Conservation (phyloP, 2,113 vertebrate genomes). For the Felis chaus region DNA sequence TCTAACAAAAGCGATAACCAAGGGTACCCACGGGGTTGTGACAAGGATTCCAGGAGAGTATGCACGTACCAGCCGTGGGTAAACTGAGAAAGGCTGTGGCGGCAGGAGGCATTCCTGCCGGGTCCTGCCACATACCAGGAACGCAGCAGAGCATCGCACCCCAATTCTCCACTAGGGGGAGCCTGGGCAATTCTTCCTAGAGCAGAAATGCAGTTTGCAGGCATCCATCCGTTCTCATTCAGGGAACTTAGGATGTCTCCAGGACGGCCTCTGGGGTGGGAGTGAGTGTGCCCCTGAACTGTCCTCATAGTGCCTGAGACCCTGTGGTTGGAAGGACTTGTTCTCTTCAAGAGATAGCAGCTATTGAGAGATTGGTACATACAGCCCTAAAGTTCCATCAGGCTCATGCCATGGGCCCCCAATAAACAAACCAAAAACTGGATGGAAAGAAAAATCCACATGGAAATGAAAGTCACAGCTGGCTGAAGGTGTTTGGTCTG, state of each 20-base stretch:
- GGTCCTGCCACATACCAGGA: not conserved
- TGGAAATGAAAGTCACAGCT: not conserved
- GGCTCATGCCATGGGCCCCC: not conserved
- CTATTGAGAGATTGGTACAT: not conserved
- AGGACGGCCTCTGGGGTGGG: not conserved
- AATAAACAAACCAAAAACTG: not conserved
- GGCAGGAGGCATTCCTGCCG: fast-evolving
- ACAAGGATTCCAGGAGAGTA: not conserved
- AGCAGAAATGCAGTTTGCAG: not conserved
- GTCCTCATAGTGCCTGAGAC: not conserved
- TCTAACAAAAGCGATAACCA: not conserved
- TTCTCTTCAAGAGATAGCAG: not conserved
- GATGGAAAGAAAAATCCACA: not conserved
- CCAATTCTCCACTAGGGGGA: slow-evolving; percentile 61
- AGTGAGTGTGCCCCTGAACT: not conserved
- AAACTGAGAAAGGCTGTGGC: not conserved
- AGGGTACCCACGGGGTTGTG: not conserved
- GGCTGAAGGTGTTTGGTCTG: fast-evolving
- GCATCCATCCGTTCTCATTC: fast-evolving
- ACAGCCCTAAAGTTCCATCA: not conserved
- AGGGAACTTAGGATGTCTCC: not conserved
- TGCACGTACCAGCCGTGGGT: not conserved
- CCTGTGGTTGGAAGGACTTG: not conserved
- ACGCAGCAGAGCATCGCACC: not conserved
- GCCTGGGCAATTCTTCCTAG: not conserved